These are phyloP conservation scores for Amphipoea oculea DNA, from an alignment of 2,888 invertebrate genomes.

Conservation along the genomic window DNA sequence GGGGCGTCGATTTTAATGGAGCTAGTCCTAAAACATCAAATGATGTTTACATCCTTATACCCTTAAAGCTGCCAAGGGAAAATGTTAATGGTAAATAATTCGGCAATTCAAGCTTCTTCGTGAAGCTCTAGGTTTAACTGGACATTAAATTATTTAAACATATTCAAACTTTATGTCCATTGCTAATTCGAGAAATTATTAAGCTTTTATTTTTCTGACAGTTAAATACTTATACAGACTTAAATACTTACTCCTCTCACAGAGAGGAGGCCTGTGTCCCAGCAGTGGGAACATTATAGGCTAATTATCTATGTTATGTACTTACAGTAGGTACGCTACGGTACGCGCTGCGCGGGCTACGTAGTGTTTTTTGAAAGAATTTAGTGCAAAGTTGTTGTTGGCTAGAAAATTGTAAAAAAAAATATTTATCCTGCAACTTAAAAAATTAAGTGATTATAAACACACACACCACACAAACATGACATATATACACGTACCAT, in stretches of 20 bases:
- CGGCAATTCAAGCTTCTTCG: background rate
- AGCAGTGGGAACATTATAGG: too few species aligned
- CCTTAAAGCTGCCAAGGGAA: constrained; percentile 30
- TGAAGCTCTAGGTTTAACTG: background rate
- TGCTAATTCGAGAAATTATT: background rate
- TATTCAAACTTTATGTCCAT: background rate
- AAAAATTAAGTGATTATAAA: background rate
- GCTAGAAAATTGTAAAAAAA: too few species aligned
- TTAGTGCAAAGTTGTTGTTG: background rate
- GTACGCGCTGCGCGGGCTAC: background rate
- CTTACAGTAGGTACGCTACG: background rate
- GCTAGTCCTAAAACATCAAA: constrained; percentile 79
- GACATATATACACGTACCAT: background rate
- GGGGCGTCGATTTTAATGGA: constrained; percentile 75
- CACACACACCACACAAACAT: too few species aligned
- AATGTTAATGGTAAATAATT: constrained; percentile 46
- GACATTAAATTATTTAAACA: constrained; percentile 7
- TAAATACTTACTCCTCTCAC: background rate
- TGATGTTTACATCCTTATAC: constrained; percentile 66
- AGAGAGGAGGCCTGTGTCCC: too few species aligned
- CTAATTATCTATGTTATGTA: too few species aligned
- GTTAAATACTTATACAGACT: background rate
- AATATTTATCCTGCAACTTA: too few species aligned
- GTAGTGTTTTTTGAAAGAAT: background rate
- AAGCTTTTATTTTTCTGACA: constrained; percentile 8